Conservation (phyloP, 2,113 vertebrate genomes). For the Diadophis punctatus region DNA sequence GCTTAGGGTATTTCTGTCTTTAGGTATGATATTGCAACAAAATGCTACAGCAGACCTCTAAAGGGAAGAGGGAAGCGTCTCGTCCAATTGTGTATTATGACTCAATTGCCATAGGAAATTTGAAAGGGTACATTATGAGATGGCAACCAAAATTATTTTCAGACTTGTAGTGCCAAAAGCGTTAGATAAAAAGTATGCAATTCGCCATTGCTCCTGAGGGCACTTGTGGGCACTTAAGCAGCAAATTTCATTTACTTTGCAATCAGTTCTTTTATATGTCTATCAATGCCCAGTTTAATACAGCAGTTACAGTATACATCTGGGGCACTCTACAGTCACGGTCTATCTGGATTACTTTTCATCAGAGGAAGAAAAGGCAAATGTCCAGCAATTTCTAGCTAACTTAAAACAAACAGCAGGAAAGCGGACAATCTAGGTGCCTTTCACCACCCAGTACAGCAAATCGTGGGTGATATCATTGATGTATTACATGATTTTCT, state of each 20-base stretch:
- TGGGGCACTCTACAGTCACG: not conserved
- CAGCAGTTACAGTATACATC: not conserved
- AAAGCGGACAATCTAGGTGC: not conserved
- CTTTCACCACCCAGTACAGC: not conserved
- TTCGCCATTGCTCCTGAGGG: not conserved
- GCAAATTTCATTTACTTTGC: not conserved
- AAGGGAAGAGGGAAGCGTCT: not conserved
- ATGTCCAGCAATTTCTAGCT: not conserved
- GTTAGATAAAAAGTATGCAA: not conserved
- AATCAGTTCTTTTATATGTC: not conserved
- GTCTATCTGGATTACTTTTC: not conserved
- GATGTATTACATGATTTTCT: not conserved
- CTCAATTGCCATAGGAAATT: not conserved
- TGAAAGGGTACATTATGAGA: not conserved
- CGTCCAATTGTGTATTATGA: not conserved
- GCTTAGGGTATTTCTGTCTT: not conserved
- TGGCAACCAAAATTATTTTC: not conserved
- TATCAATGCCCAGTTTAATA: not conserved
- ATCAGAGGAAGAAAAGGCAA: not conserved
- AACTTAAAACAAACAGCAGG: not conserved
- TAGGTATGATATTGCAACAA: not conserved
- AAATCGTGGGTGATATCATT: not conserved
- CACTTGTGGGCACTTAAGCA: not conserved
- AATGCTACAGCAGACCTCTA: slow-evolving; percentile 1
- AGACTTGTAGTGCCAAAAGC: not conserved